A percentile compares a stretch with the other conserved stretches of the same genome.
Conservation (phyloP, 2,113 vertebrate species). For the Catagonus wagneri region DNA sequence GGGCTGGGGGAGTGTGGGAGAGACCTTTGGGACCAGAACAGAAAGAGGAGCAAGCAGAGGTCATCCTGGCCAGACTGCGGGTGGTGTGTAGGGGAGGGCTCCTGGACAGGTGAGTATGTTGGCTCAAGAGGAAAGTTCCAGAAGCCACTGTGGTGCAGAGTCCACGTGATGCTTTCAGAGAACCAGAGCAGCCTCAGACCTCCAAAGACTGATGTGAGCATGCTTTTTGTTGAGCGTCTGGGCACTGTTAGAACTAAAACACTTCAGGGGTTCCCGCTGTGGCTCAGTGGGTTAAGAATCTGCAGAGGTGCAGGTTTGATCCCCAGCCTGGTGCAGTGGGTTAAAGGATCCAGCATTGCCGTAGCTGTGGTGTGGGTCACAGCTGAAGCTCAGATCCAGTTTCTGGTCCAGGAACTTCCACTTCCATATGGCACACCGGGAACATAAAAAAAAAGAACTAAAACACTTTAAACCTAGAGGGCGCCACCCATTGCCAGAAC, state of each 20-base stretch:
- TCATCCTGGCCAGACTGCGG: background rate
- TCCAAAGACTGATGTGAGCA: too few species aligned
- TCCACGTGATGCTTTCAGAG: background rate
- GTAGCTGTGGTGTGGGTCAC: too few species aligned
- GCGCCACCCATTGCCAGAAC: background rate
- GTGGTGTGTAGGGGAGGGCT: background rate
- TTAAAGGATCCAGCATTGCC: too few species aligned
- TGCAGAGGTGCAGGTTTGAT: too few species aligned
- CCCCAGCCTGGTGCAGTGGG: too few species aligned
- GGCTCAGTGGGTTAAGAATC: too few species aligned
- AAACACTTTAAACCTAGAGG: too few species aligned
- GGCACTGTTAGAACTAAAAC: background rate
- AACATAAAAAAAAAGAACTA: too few species aligned
- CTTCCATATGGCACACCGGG: too few species aligned
- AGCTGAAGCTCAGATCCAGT: too few species aligned
- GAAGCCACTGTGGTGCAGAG: background rate
- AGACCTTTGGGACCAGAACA: background rate
- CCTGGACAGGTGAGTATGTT: background rate
- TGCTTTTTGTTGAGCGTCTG: rapidly evolving
- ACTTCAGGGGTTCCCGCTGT: too few species aligned
- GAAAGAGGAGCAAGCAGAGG: background rate
- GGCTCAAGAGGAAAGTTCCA: background rate
- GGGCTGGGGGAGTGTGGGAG: background rate
- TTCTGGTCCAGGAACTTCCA: too few species aligned
- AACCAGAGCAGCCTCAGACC: background rate